Conservation (phyloP, 2,888 invertebrate genomes). For the Fragum whitleyi region DNA sequence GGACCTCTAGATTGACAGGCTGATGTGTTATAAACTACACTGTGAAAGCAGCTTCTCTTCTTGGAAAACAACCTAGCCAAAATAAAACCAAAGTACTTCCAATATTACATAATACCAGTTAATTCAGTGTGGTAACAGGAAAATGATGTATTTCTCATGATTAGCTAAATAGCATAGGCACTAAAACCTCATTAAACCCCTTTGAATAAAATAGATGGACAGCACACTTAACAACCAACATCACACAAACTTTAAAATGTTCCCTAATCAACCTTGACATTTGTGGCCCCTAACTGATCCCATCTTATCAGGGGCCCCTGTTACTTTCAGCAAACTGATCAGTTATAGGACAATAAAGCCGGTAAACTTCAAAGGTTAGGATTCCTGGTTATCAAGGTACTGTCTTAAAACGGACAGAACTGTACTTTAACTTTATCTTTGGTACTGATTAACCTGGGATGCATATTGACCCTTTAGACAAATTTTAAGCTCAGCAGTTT, state of each 20-base stretch:
- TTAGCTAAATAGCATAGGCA: not conserved
- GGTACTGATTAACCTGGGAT: not conserved
- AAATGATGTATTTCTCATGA: not conserved
- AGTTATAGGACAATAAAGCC: constrained; percentile 44
- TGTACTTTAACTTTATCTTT: constrained; percentile 25
- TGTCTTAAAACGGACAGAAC: constrained; percentile 15
- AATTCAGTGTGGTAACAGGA: not conserved
- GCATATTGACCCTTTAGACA: not conserved
- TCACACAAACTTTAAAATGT: constrained; percentile 11
- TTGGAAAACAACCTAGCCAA: too few relatives aligned
- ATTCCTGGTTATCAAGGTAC: constrained; percentile 26
- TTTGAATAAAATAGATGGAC: constrained; percentile 36
- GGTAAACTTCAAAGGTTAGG: constrained; percentile 52
- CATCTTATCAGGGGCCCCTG: constrained; percentile 10
- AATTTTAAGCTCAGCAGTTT: too few relatives aligned
- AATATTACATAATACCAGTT: too few relatives aligned
- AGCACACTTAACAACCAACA: constrained; percentile 21
- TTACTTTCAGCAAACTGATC: constrained; percentile 22
- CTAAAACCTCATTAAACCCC: constrained; percentile 9
- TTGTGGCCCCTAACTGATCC: constrained; percentile 25
- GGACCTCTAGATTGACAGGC: too few relatives aligned
- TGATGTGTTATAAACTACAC: too few relatives aligned
- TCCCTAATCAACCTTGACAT: constrained; percentile 35
- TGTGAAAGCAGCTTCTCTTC: too few relatives aligned
- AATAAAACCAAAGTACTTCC: too few relatives aligned